These are phyloP conservation scores for Parapristionchus giblindavisi DNA, from an alignment of 2,888 invertebrate species.

Conservation along the genomic window DNA sequence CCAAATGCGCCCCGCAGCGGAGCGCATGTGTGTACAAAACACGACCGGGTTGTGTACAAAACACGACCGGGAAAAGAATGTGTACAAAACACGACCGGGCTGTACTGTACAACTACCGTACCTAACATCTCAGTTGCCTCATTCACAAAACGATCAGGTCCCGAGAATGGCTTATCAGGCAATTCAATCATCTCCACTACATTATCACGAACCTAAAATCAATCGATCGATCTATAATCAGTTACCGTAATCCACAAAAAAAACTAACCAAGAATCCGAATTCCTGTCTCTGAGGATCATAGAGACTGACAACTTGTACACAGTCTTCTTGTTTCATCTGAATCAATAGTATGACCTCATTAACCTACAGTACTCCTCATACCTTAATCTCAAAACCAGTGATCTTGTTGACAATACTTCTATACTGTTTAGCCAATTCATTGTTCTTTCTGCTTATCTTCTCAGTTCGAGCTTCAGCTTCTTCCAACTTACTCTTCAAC, in stretches of 20 bases:
- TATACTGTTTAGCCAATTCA: neutral
- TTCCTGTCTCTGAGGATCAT: slow-evolving; percentile 11
- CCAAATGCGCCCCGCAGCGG: too few relatives aligned
- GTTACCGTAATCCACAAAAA: neutral
- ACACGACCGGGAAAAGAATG: too few relatives aligned
- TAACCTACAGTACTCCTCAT: neutral
- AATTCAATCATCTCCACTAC: slow-evolving; percentile 24
- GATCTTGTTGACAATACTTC: slow-evolving; percentile 8
- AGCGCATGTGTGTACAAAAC: too few relatives aligned
- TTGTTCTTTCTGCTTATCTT: neutral
- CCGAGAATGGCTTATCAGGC: slow-evolving; percentile 13
- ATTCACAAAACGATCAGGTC: slow-evolving; percentile 14
- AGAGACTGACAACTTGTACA: neutral
- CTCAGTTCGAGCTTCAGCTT: slow-evolving; percentile 1
- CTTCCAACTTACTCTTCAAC: neutral
- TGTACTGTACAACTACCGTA: neutral
- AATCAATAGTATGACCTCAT: neutral
- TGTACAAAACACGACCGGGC: too few relatives aligned
- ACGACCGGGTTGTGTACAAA: too few relatives aligned
- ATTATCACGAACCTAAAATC: slow-evolving; percentile 1
- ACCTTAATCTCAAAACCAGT: slow-evolving; percentile 32
- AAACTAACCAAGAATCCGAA: slow-evolving; percentile 23
- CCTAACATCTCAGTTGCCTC: slow-evolving; percentile 16
- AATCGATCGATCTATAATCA: neutral
- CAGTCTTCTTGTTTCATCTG: slow-evolving; percentile 16